These are phyloP conservation scores for Nomada fucata DNA, from an alignment of 2,888 invertebrate species.

Conservation along the genomic window DNA sequence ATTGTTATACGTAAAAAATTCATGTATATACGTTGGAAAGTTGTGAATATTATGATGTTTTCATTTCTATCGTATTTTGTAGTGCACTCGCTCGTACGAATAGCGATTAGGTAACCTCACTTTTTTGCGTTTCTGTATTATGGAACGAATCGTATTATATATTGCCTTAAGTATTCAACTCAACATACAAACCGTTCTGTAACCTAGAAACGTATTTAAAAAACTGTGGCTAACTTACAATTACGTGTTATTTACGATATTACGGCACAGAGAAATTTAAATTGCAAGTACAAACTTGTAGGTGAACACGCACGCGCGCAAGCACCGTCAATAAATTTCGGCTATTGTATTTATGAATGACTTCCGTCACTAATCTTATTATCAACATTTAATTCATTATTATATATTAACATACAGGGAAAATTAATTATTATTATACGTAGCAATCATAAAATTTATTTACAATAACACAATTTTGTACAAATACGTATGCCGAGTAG, in stretches of 20 bases:
- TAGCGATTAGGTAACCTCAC: constrained; percentile 61
- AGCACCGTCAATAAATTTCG: constrained; percentile 50
- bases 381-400: neutral
- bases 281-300: constrained; percentile 33
- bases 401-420: neutral
- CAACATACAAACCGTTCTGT: neutral
- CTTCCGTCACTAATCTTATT: neutral
- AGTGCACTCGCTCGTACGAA: constrained; percentile 41
- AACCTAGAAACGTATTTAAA: neutral
- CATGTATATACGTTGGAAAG: neutral
- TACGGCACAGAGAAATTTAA: constrained; percentile 33
- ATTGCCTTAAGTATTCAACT: neutral
- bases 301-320: constrained; percentile 54
- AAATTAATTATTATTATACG: neutral
- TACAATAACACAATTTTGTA: neutral
- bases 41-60: neutral
- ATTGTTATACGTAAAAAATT: constrained; percentile 1
- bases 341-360: constrained; percentile 12
- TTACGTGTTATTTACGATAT: constrained; percentile 22
- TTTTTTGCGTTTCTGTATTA: constrained; percentile 19
- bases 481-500: neutral
- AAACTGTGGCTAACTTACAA: constrained; percentile 23
- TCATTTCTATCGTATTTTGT: neutral
- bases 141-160: neutral
- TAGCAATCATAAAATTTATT: neutral